Percentiles rank a stretch among this genome's conserved stretches.
Conservation (phyloP, 2,888 invertebrate species). For the Lepas anatifera region DNA sequence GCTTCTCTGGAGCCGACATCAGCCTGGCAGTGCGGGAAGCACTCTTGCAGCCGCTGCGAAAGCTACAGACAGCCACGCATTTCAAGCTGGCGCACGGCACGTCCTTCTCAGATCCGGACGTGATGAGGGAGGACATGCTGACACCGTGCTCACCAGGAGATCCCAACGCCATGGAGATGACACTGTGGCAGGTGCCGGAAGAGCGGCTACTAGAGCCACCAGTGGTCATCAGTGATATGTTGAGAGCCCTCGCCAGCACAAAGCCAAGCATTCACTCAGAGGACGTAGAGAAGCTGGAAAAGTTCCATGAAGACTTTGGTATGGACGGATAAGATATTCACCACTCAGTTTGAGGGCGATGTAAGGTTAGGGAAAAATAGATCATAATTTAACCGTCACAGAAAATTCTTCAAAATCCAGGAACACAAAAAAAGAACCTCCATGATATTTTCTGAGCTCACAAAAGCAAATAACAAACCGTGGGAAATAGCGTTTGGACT, state of each 20-base stretch:
- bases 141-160: conserved; percentile 96
- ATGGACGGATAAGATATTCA: conserved; percentile 96
- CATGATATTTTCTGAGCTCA: too few relatives aligned
- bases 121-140: conserved; percentile 74
- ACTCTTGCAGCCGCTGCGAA: conserved; percentile 96
- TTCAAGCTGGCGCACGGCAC: conserved; percentile 79
- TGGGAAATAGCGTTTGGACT: too few relatives aligned
- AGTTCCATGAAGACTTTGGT: conserved; percentile 96
- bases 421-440: too few relatives aligned
- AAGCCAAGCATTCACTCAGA: conserved; percentile 97
- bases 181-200: conserved; percentile 90
- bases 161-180: conserved; percentile 88
- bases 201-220: conserved; percentile 93
- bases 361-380: too few relatives aligned
- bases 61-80: conserved; percentile 97
- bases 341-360: too few relatives aligned
- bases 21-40: conserved; percentile 95
- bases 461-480: too few relatives aligned
- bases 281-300: conserved; percentile 79
- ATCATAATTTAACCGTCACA: too few relatives aligned
- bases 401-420: too few relatives aligned
- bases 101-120: conserved; percentile 63
- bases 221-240: conserved; percentile 89
- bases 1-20: conserved; percentile 98
- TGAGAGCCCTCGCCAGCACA: conserved; percentile 77